A percentile compares a stretch with the other conserved stretches of the same genome.
phyloP scores from a whole-genome alignment of 2,888 invertebrate species.

The Octonoba sinensis region DNA sequence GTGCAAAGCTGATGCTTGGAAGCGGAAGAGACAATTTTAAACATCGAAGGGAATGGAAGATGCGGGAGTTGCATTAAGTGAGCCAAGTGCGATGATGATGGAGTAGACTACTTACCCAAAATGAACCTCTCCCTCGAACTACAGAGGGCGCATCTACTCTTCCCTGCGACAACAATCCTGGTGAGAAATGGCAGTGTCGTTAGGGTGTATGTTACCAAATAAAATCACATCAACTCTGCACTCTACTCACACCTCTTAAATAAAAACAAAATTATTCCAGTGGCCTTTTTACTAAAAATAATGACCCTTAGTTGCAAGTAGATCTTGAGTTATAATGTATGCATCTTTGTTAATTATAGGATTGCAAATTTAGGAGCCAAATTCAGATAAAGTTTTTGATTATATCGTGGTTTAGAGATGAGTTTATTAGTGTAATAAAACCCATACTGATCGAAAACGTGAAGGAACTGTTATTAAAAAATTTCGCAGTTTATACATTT shows the following conservation, averaged over 20 bases:
- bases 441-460: no score
- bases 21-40: constrained; percentile 39
- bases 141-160: constrained; percentile 52
- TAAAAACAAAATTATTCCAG: no score
- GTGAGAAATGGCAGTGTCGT: constrained; percentile 50
- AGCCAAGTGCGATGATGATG: constrained; percentile 45
- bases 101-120: constrained; percentile 40
- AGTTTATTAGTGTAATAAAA: no score
- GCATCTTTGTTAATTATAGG: no score
- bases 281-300: no score
- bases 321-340: no score
- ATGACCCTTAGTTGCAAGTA: no score
- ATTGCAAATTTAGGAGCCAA: no score
- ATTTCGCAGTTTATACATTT: no score
- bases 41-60: constrained; percentile 26
- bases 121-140: constrained; percentile 40
- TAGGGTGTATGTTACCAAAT: constrained; percentile 18
- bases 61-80: constrained; percentile 49
- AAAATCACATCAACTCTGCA: constrained; percentile 48
- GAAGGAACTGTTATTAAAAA: no score
- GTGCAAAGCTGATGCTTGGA: constrained; percentile 61
- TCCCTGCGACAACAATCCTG: constrained; percentile 61
- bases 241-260: constrained; percentile 46
- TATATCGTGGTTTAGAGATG: no score
- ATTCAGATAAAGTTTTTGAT: no score